These are phyloP conservation scores for Epirrhoe tristata DNA, from an alignment of 2,888 invertebrate genomes.

Conservation along the genomic window DNA sequence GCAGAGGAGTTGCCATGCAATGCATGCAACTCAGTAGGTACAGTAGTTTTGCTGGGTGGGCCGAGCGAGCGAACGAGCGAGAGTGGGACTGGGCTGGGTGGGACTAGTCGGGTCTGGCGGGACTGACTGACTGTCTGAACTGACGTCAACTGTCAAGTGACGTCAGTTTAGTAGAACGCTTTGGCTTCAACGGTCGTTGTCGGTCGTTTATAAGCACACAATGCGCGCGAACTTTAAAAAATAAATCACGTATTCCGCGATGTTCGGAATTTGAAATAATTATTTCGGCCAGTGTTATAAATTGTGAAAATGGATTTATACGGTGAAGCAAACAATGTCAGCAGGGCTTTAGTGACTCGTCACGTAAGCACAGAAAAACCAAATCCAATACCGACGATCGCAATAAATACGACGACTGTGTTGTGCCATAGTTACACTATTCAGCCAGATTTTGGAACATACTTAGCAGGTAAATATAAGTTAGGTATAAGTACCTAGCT, in stretches of 20 bases:
- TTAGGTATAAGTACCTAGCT: no score
- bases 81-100: no score
- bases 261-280: slow-evolving; percentile 25
- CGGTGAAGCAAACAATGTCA: slow-evolving; percentile 59
- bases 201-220: slow-evolving; percentile 40
- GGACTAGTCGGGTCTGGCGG: no score
- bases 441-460: slow-evolving; percentile 71
- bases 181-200: slow-evolving; percentile 44
- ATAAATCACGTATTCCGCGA: slow-evolving; percentile 19
- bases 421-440: slow-evolving; percentile 71
- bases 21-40: no score
- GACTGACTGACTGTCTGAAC: not conserved
- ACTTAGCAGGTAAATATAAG: slow-evolving; percentile 67
- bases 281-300: slow-evolving; percentile 8
- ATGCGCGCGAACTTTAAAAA: slow-evolving; percentile 50
- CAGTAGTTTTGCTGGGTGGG: no score
- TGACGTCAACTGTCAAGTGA: not conserved
- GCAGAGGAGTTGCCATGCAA: no score
- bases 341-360: slow-evolving; percentile 61
- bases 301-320: slow-evolving; percentile 65
- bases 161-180: slow-evolving; percentile 56
- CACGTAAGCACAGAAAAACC: slow-evolving; percentile 68
- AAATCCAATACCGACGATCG: slow-evolving; percentile 59
- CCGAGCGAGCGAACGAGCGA: no score
- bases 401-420: slow-evolving; percentile 67